A percentile compares a stretch with the other conserved stretches of the same genome.
Conservation (phyloP, 1,140 invertebrate species). For the Heliconius eleuchia region DNA sequence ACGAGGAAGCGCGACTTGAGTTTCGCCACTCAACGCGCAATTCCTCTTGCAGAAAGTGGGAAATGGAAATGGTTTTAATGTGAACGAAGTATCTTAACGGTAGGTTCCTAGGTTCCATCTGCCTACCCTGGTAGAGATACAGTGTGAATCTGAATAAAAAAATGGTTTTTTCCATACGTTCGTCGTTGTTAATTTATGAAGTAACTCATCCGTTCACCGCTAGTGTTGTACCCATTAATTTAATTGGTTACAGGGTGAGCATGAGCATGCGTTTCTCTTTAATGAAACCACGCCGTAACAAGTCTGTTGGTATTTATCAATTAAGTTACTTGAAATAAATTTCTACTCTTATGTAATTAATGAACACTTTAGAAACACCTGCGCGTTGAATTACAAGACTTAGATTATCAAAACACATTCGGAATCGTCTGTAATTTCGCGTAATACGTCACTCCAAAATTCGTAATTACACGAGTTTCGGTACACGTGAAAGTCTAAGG, state of each 20-base stretch:
- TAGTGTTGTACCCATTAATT: slow-evolving; percentile 36
- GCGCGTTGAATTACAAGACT: slow-evolving; percentile 43
- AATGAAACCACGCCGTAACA: slow-evolving; percentile 53
- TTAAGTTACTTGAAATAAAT: slow-evolving; percentile 61
- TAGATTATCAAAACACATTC: slow-evolving; percentile 41
- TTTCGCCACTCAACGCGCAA: no score
- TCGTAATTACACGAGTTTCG: not conserved
- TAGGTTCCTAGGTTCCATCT: not conserved
- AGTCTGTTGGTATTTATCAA: slow-evolving; percentile 62
- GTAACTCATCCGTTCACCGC: slow-evolving; percentile 17
- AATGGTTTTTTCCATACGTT: not conserved
- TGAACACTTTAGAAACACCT: slow-evolving; percentile 61
- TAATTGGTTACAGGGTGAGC: slow-evolving; percentile 40
- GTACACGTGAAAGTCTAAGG: not conserved
- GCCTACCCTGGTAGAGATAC: no score
- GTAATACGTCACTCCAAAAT: slow-evolving; percentile 1
- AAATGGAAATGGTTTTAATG: no score
- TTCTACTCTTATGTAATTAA: slow-evolving; percentile 55
- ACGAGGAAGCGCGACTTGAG: no score
- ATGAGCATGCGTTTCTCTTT: slow-evolving; percentile 40
- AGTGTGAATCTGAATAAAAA: no score
- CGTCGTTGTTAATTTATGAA: slow-evolving; percentile 24
- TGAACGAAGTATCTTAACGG: not conserved
- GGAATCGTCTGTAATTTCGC: not conserved
- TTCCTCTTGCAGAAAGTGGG: no score